Percentiles rank a stretch among this genome's conserved stretches.
Conservation (phyloP, 2,113 vertebrate species). For the Spea multiplicata region DNA sequence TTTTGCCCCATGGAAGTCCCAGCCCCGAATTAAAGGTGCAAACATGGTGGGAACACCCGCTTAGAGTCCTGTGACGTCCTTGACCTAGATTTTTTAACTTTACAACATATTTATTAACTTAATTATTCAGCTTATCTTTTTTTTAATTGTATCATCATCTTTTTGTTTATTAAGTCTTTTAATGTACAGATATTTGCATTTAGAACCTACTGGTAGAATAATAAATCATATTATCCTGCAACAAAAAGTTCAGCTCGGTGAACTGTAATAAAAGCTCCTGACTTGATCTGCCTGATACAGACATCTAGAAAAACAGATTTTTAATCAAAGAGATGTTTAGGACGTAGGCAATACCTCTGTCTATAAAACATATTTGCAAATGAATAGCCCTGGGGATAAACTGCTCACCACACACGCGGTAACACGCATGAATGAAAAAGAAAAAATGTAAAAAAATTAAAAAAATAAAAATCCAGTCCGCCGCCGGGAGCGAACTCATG, state of each 20-base stretch:
- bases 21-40: too few relatives aligned
- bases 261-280: not conserved
- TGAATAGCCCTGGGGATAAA: conserved; percentile 3
- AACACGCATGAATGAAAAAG: conserved; percentile 26
- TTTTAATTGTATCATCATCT: too few relatives aligned
- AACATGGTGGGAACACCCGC: too few relatives aligned
- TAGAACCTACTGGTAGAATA: not conserved
- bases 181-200: not conserved
- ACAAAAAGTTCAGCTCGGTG: not conserved
- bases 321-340: not conserved
- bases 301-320: not conserved
- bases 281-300: not conserved
- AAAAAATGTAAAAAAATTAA: not conserved
- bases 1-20: too few relatives aligned
- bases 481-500: not conserved
- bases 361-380: conserved; percentile 19
- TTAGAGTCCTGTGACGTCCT: too few relatives aligned
- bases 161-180: not conserved
- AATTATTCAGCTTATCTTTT: too few relatives aligned
- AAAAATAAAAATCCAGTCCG: not conserved
- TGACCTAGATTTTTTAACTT: too few relatives aligned
- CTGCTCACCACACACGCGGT: conserved; percentile 10
- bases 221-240: not conserved
- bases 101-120: too few relatives aligned
- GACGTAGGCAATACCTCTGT: not conserved